Conservation (phyloP, 2,797 vertebrate genomes). For the Pelobates cultripes region DNA sequence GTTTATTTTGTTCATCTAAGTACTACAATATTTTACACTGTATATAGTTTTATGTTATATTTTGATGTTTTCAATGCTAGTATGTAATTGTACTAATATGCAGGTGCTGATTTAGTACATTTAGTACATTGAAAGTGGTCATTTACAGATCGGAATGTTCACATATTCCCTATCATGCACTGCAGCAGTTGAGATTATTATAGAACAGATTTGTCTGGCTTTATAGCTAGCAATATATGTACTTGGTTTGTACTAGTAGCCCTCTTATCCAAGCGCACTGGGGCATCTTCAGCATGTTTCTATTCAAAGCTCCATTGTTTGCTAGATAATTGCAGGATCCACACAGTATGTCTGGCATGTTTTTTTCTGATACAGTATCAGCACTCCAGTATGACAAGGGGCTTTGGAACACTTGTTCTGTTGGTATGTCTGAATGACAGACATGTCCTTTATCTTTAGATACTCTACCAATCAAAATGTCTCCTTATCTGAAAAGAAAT, state of each 20-base stretch:
- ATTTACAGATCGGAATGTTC: background rate
- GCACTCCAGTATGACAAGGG: constrained; percentile 4
- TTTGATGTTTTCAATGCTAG: too few species aligned
- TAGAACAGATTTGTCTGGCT: constrained; percentile 29
- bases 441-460: too few species aligned
- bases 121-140: too few species aligned
- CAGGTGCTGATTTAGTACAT: too few species aligned
- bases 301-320: background rate
- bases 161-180: background rate
- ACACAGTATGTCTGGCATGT: constrained; percentile 17
- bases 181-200: background rate
- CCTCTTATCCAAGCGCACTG: constrained; percentile 35
- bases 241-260: constrained; percentile 18
- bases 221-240: constrained; percentile 16
- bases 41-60: too few species aligned
- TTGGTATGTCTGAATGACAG: too few species aligned
- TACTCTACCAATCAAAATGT: too few species aligned
- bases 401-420: background rate
- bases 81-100: too few species aligned
- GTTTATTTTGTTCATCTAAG: too few species aligned
- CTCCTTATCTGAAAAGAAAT: too few species aligned
- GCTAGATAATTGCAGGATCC: constrained; percentile 31
- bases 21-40: too few species aligned
- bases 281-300: constrained; percentile 37
- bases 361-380: background rate